Conservation (phyloP, 1,140 invertebrate genomes). For the Hyles vespertilio region DNA sequence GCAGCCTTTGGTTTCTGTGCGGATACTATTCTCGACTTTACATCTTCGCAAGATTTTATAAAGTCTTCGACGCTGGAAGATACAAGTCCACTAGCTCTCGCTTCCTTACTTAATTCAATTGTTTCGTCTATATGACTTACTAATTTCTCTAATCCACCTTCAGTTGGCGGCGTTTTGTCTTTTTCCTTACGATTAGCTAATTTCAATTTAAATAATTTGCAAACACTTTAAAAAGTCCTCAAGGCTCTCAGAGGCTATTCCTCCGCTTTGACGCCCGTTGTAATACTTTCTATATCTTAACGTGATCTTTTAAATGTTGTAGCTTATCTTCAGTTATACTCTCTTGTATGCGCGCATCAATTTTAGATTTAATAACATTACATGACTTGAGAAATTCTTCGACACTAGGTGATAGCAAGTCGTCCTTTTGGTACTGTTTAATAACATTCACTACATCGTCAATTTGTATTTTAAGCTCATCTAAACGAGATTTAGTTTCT, state of each 20-base stretch:
- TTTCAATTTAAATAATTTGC: slow-evolving; percentile 33
- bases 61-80: slow-evolving; percentile 28
- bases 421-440: slow-evolving; percentile 27
- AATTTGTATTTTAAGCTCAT: slow-evolving; percentile 26
- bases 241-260: slow-evolving; percentile 20
- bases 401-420: slow-evolving; percentile 24
- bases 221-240: slow-evolving; percentile 28
- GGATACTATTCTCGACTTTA: slow-evolving; percentile 16
- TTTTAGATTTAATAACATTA: slow-evolving; percentile 24
- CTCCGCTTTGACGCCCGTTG: slow-evolving; percentile 23
- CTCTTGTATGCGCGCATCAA: slow-evolving; percentile 17
- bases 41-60: slow-evolving; percentile 26
- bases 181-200: slow-evolving; percentile 16
- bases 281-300: slow-evolving; percentile 24
- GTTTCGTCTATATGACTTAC: slow-evolving; percentile 29
- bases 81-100: slow-evolving; percentile 23
- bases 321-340: slow-evolving; percentile 15
- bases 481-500: slow-evolving; percentile 9
- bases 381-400: slow-evolving; percentile 37
- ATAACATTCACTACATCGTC: slow-evolving; percentile 30
- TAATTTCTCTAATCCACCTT: slow-evolving; percentile 21
- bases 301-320: slow-evolving; percentile 25
- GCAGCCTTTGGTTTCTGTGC: slow-evolving; percentile 1
- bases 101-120: slow-evolving; percentile 24
- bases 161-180: slow-evolving; percentile 11